A percentile compares a stretch with the other conserved stretches of the same genome.
phyloP scores from a whole-genome alignment of 2,797 vertebrate species.

The Mus caroli region DNA sequence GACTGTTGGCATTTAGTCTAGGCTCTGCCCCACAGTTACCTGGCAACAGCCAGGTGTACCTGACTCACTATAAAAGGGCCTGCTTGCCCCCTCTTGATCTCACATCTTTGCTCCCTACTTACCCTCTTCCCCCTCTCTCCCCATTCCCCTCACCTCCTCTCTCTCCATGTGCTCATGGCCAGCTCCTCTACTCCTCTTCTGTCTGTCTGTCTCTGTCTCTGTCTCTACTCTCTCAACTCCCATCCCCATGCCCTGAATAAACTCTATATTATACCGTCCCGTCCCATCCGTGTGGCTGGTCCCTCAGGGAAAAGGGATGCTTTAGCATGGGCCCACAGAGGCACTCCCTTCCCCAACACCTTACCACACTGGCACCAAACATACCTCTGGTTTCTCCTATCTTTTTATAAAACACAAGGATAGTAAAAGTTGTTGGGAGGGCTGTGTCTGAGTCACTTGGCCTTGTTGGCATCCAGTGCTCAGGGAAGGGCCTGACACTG shows the following conservation, averaged over 20 bases:
- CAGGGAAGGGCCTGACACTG: rapidly evolving
- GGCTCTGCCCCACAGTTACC: neutral
- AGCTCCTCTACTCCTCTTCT: no score
- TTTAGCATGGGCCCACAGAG: neutral
- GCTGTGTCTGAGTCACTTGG: neutral
- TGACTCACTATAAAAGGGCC: neutral
- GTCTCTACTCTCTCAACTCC: neutral
- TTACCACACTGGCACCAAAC: neutral
- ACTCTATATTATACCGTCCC: neutral
- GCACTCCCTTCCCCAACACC: neutral
- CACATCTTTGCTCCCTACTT: neutral
- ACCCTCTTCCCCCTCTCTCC: no score
- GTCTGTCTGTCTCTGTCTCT: neutral
- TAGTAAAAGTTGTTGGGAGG: rapidly evolving
- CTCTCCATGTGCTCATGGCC: no score
- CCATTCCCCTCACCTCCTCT: no score
- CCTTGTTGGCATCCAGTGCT: neutral
- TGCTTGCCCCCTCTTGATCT: neutral
- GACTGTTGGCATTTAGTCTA: neutral
- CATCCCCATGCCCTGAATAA: neutral
- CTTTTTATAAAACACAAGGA: neutral
- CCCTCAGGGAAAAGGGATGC: neutral
- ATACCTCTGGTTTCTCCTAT: neutral
- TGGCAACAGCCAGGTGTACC: neutral
- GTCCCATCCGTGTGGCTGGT: neutral